Conservation (phyloP, 2,797 vertebrate species). For the Lepus oiostolus region DNA sequence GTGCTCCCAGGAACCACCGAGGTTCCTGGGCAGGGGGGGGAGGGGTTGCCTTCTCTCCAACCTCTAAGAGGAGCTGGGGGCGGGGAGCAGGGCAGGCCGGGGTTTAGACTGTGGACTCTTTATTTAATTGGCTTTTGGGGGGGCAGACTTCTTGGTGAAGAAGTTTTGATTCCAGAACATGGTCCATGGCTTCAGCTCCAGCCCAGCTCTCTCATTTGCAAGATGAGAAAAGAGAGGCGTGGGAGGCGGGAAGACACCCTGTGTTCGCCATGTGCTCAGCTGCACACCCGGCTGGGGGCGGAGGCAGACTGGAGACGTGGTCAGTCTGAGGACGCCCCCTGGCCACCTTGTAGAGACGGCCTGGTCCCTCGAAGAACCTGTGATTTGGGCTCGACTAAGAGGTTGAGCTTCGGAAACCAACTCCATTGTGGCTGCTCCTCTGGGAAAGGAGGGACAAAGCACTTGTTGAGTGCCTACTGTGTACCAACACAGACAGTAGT, state of each 20-base stretch:
- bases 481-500: too few relatives aligned
- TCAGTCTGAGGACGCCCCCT: neutral
- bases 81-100: neutral
- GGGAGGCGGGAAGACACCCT: neutral
- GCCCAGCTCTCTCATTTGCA: neutral
- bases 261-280: accelerated
- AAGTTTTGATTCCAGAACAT: neutral
- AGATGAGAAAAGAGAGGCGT: neutral
- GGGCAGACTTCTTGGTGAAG: neutral
- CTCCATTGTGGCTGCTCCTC: neutral
- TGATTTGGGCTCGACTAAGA: neutral
- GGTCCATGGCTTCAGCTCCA: neutral
- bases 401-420: neutral
- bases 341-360: accelerated
- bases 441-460: neutral
- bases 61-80: neutral
- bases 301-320: neutral
- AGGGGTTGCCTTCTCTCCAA: neutral
- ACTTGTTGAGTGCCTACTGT: accelerated
- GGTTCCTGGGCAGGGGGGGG: neutral
- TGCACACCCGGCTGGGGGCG: neutral
- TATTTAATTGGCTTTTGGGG: neutral
- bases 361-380: neutral
- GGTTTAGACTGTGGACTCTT: neutral
- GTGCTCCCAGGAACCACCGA: neutral